Evolutionary conservation across 2,797 vertebrate genomes (phyloP), one percentile per base, ranked within the genome.

Genomic region (Podargus strigoides): DNA sequence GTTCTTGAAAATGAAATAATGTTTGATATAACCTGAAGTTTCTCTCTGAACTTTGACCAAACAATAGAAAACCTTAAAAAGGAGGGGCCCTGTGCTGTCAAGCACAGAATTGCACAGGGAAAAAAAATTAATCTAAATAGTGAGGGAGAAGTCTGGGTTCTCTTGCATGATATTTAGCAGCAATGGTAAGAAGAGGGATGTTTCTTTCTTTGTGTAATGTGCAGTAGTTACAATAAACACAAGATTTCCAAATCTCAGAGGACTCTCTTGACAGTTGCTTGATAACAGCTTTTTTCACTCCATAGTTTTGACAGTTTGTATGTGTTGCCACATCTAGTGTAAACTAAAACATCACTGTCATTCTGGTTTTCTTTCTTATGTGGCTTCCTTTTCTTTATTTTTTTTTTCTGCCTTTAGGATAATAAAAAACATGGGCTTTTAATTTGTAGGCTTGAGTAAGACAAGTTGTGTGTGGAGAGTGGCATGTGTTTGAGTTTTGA

Each of bases 121-220:
- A 42, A 89, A 92, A 94, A 97, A 97, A 96, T 95, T 98, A 97
- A 97, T 97, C 95, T 96, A 97, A 98, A 97, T 97, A 95, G 96
- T 95, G 87, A 97, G 92, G 93, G 80, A 97, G 92, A 97, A 97
- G 95, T 95, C 96, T 96, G 69, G 96, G 90, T 98, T 98, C 97
- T 97, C 93, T 95, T 93, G 95, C 95, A 95, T 97, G 98, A 97
- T 98, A 98, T 97, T 98, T 98, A 98, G 96, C 97, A 96, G 98
- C 97, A 96, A 94, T 97, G 96, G 96, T 97, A 97, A 97, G 95
- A 89, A 98, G 95, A 98, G 96, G 97, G 97, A 97, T 98, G 98
- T 98, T 98, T 98, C 97, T 98, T 97, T 97, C 97, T 98, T 98
- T 98, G 98, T 98, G 98, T 99, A 99, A 99, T 98, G 98, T 99